Conservation (phyloP, 2,888 invertebrate species). For the Mythimna lalbum region DNA sequence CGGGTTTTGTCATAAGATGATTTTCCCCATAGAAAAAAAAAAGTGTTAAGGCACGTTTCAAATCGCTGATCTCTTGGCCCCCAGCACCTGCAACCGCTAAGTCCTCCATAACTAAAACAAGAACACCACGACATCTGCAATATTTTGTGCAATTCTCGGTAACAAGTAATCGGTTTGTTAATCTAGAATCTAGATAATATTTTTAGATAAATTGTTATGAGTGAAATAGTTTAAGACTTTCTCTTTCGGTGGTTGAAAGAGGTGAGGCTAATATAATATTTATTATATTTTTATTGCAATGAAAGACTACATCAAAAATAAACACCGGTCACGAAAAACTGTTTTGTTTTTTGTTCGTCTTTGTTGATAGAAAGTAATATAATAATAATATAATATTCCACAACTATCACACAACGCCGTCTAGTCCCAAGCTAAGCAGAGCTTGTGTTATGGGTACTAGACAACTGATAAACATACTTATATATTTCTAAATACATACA, state of each 20-base stretch:
- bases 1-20: no score
- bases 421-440: no score
- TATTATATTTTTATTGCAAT: neutral
- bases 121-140: conserved; percentile 36
- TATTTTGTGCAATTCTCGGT: conserved; percentile 56
- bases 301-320: no score
- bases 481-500: no score
- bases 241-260: conserved; percentile 33
- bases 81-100: conserved; percentile 46
- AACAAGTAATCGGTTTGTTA: conserved; percentile 39
- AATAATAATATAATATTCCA: no score
- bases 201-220: conserved; percentile 20
- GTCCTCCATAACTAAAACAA: conserved; percentile 46
- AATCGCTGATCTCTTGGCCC: conserved; percentile 53
- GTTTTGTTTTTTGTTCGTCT: neutral
- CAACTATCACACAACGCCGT: no score
- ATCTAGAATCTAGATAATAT: conserved; percentile 50
- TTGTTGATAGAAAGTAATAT: neutral
- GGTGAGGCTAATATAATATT: neutral
- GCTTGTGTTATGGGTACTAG: no score
- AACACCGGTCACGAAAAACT: neutral
- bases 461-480: no score
- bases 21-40: no score
- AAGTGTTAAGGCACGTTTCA: neutral
- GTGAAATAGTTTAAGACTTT: conserved; percentile 26